These are phyloP conservation scores for Polyergus mexicanus DNA, from an alignment of 1,140 invertebrate species.

Conservation along the genomic window DNA sequence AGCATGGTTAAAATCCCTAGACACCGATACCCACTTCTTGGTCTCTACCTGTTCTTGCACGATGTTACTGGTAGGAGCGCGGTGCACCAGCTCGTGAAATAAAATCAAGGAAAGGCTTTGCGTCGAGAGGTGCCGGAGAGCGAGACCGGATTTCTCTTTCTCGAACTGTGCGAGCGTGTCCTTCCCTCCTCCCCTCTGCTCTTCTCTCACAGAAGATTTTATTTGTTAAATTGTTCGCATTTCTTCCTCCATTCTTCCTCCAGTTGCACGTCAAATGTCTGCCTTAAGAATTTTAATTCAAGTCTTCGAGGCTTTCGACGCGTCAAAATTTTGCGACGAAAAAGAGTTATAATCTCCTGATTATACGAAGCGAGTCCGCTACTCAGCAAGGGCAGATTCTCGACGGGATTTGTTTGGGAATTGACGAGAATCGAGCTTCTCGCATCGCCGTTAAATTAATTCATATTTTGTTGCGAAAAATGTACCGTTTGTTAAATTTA, in stretches of 20 bases:
- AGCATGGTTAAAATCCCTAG: conserved; percentile 46
- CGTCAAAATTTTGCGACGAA: conserved; percentile 20
- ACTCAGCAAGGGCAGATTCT: background rate
- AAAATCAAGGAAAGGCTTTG: conserved; percentile 55
- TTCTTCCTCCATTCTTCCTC: conserved; percentile 23
- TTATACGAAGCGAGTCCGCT: background rate
- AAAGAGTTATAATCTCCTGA: conserved; percentile 2
- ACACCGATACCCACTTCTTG: background rate
- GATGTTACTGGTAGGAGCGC: conserved; percentile 19
- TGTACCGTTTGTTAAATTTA: background rate
- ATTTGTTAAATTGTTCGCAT: conserved; percentile 56
- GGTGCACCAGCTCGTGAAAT: conserved; percentile 57
- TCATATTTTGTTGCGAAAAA: background rate
- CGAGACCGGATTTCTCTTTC: conserved; percentile 49
- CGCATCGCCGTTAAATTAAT: background rate
- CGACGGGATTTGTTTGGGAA: background rate
- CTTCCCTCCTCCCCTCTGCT: too few species aligned
- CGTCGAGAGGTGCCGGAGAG: conserved; percentile 22
- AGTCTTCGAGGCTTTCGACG: background rate
- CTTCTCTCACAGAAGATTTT: conserved; percentile 12
- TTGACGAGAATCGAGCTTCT: background rate
- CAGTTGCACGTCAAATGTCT: conserved; percentile 19
- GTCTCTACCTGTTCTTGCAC: conserved; percentile 3
- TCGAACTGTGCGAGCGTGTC: conserved; percentile 10
- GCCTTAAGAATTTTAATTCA: conserved; percentile 58